A percentile compares a stretch with the other conserved stretches of the same genome.
These are phyloP conservation scores for Geotria australis DNA, from an alignment of 2,797 vertebrate species.

Conservation along the genomic window DNA sequence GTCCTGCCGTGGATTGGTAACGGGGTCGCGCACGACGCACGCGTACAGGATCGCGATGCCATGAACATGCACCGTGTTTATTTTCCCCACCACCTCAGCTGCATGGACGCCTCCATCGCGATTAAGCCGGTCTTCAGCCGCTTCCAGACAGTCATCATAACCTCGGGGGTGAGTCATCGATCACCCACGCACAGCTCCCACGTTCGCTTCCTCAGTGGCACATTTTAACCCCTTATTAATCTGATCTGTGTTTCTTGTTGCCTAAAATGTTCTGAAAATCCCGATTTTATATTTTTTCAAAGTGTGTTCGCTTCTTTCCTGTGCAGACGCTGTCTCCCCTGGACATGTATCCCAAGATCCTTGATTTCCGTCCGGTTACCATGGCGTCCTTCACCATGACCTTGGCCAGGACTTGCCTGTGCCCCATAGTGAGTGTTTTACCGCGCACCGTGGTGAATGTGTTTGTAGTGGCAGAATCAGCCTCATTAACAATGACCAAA, in stretches of 20 bases:
- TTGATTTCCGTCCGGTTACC: constrained; percentile 61
- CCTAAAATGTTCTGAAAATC: neutral
- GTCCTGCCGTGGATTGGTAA: too few relatives aligned
- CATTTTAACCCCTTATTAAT: too few relatives aligned
- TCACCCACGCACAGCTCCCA: too few relatives aligned
- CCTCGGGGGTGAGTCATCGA: constrained; percentile 32
- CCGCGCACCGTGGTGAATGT: too few relatives aligned
- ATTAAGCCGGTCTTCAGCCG: constrained; percentile 69
- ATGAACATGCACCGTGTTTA: neutral
- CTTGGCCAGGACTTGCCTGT: constrained; percentile 50
- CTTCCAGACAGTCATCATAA: constrained; percentile 69
- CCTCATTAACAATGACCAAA: too few relatives aligned
- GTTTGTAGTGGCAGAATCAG: too few relatives aligned
- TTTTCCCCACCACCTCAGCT: constrained; percentile 13
- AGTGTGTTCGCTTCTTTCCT: neutral
- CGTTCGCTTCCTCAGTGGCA: too few relatives aligned
- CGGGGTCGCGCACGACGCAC: too few relatives aligned
- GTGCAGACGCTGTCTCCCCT: constrained; percentile 50
- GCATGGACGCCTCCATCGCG: constrained; percentile 67
- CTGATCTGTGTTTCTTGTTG: neutral
- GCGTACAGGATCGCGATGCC: too few relatives aligned
- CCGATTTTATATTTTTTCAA: neutral
- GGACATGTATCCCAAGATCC: constrained; percentile 59
- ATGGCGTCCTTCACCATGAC: constrained; percentile 82
- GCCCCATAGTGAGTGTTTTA: constrained; percentile 33